These are phyloP conservation scores for Patiria miniata DNA, from an alignment of 35 echinoderm and acorn worm species.

Conservation along the genomic window DNA sequence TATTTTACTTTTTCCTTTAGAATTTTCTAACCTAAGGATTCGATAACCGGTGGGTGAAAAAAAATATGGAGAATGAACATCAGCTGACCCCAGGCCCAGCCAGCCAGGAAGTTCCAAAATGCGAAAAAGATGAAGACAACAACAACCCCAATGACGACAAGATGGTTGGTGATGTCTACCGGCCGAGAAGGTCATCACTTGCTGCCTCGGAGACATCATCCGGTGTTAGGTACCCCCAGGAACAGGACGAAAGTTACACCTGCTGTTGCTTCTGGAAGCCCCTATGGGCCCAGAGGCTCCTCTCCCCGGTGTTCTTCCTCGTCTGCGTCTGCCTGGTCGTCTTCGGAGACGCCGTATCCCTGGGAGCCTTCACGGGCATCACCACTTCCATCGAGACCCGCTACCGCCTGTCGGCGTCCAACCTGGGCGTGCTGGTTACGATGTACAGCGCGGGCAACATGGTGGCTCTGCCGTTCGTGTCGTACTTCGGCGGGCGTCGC, in stretches of 20 bases:
- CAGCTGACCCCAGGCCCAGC: too few species aligned
- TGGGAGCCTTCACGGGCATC: background rate
- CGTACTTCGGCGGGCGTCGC: constrained; percentile 28
- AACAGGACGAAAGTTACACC: background rate
- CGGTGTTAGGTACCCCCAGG: background rate
- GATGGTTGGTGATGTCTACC: too few species aligned
- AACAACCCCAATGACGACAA: too few species aligned
- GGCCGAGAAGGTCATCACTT: too few species aligned
- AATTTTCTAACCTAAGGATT: too few species aligned
- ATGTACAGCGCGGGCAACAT: constrained; percentile 7
- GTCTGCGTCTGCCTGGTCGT: constrained; percentile 23
- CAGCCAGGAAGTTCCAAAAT: too few species aligned
- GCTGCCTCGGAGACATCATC: too few species aligned
- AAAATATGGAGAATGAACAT: too few species aligned
- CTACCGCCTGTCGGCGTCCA: background rate
- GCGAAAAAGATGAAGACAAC: too few species aligned
- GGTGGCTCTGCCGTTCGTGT: background rate
- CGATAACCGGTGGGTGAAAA: too few species aligned
- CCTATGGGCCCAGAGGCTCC: background rate
- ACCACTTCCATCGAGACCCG: constrained; percentile 38
- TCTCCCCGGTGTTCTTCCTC: constrained; percentile 9
- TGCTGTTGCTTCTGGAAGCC: background rate
- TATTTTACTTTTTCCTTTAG: too few species aligned
- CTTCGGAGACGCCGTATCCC: constrained; percentile 21
- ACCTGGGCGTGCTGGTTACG: constrained; percentile 23